phyloP scores from a whole-genome alignment of 2,888 invertebrate species.

The Podabrus alpinus region DNA sequence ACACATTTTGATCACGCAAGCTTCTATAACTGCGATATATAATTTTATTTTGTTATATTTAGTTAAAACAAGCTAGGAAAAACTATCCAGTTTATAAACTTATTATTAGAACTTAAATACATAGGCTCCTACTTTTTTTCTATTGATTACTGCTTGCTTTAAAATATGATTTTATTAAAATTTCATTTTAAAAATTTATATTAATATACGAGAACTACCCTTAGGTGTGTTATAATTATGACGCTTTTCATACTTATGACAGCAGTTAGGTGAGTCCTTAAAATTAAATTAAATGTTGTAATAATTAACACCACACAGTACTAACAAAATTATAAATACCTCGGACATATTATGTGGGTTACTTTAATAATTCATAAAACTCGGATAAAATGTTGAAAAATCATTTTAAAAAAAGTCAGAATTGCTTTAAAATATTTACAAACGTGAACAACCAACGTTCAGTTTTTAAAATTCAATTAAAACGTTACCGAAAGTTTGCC shows the following conservation, averaged over 20 bases:
- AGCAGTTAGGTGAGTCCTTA: neutral
- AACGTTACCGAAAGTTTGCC: neutral
- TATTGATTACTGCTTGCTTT: neutral
- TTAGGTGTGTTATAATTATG: neutral
- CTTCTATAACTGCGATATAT: neutral
- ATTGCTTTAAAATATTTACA: too few species aligned
- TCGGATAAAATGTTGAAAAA: neutral
- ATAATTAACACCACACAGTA: neutral
- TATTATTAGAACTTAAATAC: neutral
- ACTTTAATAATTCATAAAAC: too few species aligned
- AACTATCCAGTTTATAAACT: neutral
- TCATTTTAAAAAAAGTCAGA: neutral
- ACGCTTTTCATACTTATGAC: neutral
- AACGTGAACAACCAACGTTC: neutral
- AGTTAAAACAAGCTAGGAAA: neutral
- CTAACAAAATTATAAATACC: neutral
- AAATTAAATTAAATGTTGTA: neutral
- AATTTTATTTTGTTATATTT: neutral
- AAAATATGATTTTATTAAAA: neutral
- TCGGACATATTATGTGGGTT: neutral
- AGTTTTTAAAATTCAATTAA: neutral
- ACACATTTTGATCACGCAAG: neutral
- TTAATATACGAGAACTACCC: too few species aligned
- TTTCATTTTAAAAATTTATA: too few species aligned
- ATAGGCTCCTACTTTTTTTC: neutral